Base-by-base conservation (phyloP, 2,113 vertebrate species). In the Salvelinus sp. region DNA sequence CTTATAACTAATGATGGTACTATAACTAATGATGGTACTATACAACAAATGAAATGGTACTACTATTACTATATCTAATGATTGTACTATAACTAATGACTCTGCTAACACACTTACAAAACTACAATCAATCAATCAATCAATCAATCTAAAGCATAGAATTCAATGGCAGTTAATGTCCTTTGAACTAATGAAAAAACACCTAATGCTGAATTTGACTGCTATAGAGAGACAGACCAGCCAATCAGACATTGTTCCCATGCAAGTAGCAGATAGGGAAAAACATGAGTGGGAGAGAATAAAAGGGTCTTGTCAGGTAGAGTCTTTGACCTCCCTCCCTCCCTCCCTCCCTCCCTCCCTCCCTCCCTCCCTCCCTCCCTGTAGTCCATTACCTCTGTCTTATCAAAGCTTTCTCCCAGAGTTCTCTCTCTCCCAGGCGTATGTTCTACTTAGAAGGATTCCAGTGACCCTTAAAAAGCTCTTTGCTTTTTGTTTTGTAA, bases 401-500 rank as follows among this genome's bases (percentile, higher is more conserved):
- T 28, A 28, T 28, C 28, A 28, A 28, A 28, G 28, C 28, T 28
- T 28, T 28, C 28, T 28, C 28, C 4, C 33, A 88, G 89, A 75
- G 82, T 85, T 87, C 88, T 92, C 91, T 93, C 91, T 92, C 91
- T 93, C 91, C 88, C 88, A 91, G 90, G 90, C 91, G 80, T 89
- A 91, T 91, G 91, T 95, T 95, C 92, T 90, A 86, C 93, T 93
- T 90, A 93, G 88, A 80, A 89, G 88, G 86, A 89, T 89, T 90
- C 86, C 92, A 88, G 81, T 95, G 92, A 94, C 92, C 93, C 92
- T 89, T 91, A 90, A 92, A 93, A 92, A 89, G 90, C 89, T 93
- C 90, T 88, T 91, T 90, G 90, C 91, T 92, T 92, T 91, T 93
- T 94, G 92, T 94, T 94, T 93, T 93, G 93, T 91, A 95, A 93